These are phyloP conservation scores for Drosophila burlai DNA, from an alignment of 1,140 invertebrate species.

Conservation along the genomic window DNA sequence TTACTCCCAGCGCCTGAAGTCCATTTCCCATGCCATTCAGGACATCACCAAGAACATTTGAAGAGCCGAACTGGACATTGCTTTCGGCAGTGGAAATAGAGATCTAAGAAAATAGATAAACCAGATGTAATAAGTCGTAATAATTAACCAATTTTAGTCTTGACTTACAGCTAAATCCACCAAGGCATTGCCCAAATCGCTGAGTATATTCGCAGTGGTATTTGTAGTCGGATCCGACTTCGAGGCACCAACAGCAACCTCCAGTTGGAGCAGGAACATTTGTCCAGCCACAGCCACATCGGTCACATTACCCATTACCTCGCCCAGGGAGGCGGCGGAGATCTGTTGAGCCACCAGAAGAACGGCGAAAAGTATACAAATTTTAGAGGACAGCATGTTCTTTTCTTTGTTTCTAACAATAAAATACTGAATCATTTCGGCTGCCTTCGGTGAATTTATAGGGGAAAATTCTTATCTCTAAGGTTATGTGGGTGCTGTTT, in stretches of 20 bases:
- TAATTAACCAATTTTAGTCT: accelerated
- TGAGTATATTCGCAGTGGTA: not conserved
- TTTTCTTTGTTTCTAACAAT: conserved; percentile 3
- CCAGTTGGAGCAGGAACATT: conserved; percentile 4
- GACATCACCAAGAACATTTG: not conserved
- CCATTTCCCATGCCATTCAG: not conserved
- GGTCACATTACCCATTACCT: conserved; percentile 1
- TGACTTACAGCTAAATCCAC: conserved; percentile 3
- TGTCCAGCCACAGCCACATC: conserved; percentile 11
- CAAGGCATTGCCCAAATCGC: not conserved
- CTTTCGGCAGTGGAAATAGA: conserved; percentile 1
- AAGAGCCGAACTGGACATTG: not conserved
- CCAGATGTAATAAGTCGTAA: too few relatives aligned
- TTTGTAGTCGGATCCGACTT: not conserved
- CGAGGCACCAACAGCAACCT: conserved; percentile 4
- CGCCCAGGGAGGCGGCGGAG: not conserved
- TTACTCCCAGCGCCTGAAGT: conserved; percentile 1
- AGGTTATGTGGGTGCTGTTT: not conserved
- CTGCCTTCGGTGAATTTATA: not conserved
- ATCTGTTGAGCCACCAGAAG: conserved; percentile 7
- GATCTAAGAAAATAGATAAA: not conserved
- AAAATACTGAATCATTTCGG: not conserved
- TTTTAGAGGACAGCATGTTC: not conserved
- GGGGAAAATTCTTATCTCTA: not conserved
- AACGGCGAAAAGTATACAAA: not conserved